phyloP scores from a whole-genome alignment of 2,888 invertebrate species.

The Drepanosiphum platanoidis region DNA sequence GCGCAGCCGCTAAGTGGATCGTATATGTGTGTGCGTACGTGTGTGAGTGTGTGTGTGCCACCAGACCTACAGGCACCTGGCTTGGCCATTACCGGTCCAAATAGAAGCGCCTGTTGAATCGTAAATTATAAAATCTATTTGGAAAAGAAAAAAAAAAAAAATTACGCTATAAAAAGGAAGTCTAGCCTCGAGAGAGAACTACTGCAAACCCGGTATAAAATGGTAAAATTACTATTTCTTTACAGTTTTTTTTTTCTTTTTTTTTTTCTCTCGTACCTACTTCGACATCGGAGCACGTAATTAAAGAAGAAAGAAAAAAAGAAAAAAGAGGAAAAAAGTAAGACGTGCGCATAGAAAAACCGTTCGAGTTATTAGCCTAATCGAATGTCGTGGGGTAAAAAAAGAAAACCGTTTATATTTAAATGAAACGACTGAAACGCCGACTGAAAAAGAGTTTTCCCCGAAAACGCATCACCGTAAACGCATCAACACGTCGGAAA shows the following conservation, averaged over 20 bases:
- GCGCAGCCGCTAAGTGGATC: conserved; percentile 1
- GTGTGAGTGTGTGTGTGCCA: background rate
- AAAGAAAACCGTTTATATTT: background rate
- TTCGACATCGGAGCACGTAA: background rate
- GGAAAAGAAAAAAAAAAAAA: too few relatives aligned
- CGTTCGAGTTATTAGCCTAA: background rate
- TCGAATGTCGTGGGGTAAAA: background rate
- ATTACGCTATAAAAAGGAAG: conserved; percentile 18
- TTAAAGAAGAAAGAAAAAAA: too few relatives aligned
- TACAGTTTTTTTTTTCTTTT: conserved; percentile 2
- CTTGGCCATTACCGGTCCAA: conserved; percentile 6
- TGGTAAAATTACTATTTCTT: background rate
- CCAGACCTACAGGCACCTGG: conserved; percentile 35
- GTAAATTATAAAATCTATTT: background rate
- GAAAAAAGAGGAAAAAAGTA: too few relatives aligned
- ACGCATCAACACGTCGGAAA: background rate
- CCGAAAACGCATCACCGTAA: background rate
- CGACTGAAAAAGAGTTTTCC: too few relatives aligned
- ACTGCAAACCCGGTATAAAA: background rate
- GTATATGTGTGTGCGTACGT: background rate
- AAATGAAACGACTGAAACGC: too few relatives aligned
- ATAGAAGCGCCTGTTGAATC: conserved; percentile 39
- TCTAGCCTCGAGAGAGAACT: conserved; percentile 11
- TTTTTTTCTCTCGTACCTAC: background rate
- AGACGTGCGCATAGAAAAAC: background rate